Base-by-base conservation (phyloP, 2,888 invertebrate species). In the Papilio protenor region DNA sequence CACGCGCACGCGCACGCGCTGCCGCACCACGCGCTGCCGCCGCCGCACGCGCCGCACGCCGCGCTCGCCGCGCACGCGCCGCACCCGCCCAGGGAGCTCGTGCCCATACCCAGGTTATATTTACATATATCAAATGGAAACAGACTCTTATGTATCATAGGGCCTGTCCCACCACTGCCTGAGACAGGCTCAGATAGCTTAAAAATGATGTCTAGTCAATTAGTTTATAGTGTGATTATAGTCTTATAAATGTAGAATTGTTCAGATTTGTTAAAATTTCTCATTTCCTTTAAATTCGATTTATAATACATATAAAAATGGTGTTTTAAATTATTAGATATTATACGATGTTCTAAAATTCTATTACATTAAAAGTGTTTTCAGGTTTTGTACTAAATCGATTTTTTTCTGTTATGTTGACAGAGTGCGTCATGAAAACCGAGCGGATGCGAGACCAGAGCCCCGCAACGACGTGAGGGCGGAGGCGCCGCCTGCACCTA, bases 71-170 rank as follows among this genome's bases (percentile, higher is more conserved):
- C 88, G 16, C 85, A 45, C 75, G 75, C 66, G 0, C 49, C 64
- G 77, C 82, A 81, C 77, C 76, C 84, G 57, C 90, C 91, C 1
- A 47, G 94, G 40, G 92, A 94, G 70, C 90, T 94, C n/a, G 91
- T 98, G 71, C 97, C 97, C 47, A 97, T 98, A 81, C 98, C 97
- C 14, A 91, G 93, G 94, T 94, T 40, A 21, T 11, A 33, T 55
- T 6, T 73, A 12, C 40, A 52, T 18, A 8, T n/a, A 6, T n/a
- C 52, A 18, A 52, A 18, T 40, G 40, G 52, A 52, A 18, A 52
- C 52, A 52, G 18, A 40, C 40, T 33, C 4, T 40, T 40, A 40
- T 33, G 33, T 27, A 27, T 27, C 27, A 2, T 27, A 27, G 2
- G 27, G 27, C 27, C 27, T 27, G 27, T 27, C 27, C 27, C 27